These are phyloP conservation scores for Melieria crassipennis DNA, from an alignment of 2,888 invertebrate genomes.

Conservation along the genomic window DNA sequence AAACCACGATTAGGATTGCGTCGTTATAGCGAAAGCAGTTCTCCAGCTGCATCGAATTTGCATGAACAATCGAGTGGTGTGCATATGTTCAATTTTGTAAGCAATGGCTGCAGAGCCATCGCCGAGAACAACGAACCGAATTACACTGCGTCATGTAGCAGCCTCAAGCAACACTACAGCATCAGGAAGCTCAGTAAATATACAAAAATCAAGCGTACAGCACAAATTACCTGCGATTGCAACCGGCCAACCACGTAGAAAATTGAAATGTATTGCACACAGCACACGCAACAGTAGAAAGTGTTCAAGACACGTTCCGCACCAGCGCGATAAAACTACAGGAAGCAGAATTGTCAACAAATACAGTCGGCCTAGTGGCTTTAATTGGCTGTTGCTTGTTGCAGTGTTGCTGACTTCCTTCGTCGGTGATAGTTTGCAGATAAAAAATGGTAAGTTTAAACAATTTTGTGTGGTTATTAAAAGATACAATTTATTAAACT, in stretches of 20 bases:
- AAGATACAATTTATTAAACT: not conserved
- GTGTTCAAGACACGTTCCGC: slow-evolving; percentile 4
- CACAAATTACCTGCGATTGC: not conserved
- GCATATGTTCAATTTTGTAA: slow-evolving; percentile 22
- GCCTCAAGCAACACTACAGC: slow-evolving; percentile 19
- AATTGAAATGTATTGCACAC: not conserved
- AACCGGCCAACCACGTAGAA: not conserved
- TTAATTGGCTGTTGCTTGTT: slow-evolving; percentile 37
- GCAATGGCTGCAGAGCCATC: slow-evolving; percentile 35
- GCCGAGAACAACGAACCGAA: not conserved
- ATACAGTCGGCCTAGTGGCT: slow-evolving; percentile 1
- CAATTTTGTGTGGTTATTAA: not conserved
- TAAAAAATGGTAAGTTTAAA: slow-evolving; percentile 48
- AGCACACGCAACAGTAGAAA: slow-evolving; percentile 14
- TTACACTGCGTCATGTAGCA: slow-evolving; percentile 14
- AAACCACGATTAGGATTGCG: too few relatives aligned
- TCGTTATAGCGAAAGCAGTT: too few relatives aligned
- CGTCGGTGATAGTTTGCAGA: slow-evolving; percentile 47
- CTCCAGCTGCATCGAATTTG: too few relatives aligned
- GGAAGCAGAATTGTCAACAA: slow-evolving; percentile 20
- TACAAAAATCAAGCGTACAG: slow-evolving; percentile 3
- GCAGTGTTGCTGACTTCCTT: slow-evolving; percentile 45
- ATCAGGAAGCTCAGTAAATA: slow-evolving; percentile 24
- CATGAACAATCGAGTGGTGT: not conserved
- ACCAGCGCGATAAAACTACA: not conserved